Base-by-base conservation (phyloP, 1,140 invertebrate genomes). In the Orius laevigatus region DNA sequence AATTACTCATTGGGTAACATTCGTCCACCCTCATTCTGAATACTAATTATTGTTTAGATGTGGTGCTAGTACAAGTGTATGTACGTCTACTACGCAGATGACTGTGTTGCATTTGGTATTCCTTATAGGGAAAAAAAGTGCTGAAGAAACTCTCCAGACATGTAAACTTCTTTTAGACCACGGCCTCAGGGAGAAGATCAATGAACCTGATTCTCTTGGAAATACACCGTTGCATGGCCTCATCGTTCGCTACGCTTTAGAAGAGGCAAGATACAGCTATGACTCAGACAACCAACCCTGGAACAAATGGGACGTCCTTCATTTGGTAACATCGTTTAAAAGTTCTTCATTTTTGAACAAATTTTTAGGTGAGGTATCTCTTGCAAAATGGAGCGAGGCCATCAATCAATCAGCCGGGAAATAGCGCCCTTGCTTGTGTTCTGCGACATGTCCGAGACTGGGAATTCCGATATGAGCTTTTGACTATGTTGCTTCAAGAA, bases 21-120 rank as follows among this genome's bases (percentile, higher is more conserved):
- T 14, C 15, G 46, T 35, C 2, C 15, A 46, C 1, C 33, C 9
- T n/a, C 12, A 45, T 34, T 35, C 8, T 15, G n/a, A 49, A 43
- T 15, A 45, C 19, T 43, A 15, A 45, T 33, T 25, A 16, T 45
- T 46, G 6, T 42, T 51, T 33, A 43, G 52, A 56, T 67, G 54
- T 56, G 76, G 76, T n/a, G 77, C 78, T 6, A 70, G 76, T 35
- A 76, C 76, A 2, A 75, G 69, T 3, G 79, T 81, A 1, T 61
- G 74, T 18, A 82, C 79, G 1, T 73, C 74, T 47, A 82, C 79
- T 2, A 77, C 81, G 58, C 78, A 81, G 58, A 78, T 81, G 75
- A 81, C 78, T 2, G 65, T 78, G 10, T 58, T 81, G 9, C 78
- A 81, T 62, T 73, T 79, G 50, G 70, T 78, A 3, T 69, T 76